Percentiles rank a stretch among this genome's conserved stretches.
Conservation (phyloP, 2,888 invertebrate species). For the Agonum fuliginosum region DNA sequence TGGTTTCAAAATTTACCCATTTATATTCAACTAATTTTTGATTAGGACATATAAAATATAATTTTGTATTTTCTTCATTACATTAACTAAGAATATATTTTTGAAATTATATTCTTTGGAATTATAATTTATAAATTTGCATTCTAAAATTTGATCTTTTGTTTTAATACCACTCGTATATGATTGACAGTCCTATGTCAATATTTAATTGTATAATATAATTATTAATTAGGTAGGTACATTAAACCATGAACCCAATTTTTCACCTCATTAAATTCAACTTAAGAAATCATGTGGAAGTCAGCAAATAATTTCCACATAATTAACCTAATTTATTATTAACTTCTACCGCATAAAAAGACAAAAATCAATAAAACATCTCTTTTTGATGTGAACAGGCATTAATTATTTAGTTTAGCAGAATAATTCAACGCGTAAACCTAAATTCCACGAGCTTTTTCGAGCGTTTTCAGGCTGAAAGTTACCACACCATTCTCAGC, state of each 20-base stretch:
- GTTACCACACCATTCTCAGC: conserved; percentile 4
- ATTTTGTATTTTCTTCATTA: too few species aligned
- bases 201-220: too few species aligned
- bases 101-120: too few species aligned
- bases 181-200: too few species aligned
- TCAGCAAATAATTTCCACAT: neutral
- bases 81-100: too few species aligned
- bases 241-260: neutral
- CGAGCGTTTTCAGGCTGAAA: conserved; percentile 6
- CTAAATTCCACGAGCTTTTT: neutral
- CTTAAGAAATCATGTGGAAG: neutral
- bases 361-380: neutral
- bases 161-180: too few species aligned
- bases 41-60: too few species aligned
- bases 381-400: neutral
- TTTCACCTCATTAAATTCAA: neutral
- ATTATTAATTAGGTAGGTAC: too few species aligned
- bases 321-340: conserved; percentile 4
- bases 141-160: too few species aligned
- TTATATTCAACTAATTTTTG: too few species aligned
- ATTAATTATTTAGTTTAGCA: conserved; percentile 7
- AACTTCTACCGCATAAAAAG: neutral
- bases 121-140: too few species aligned
- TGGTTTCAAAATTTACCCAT: too few species aligned
- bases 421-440: neutral